Conservation (phyloP, 2,113 vertebrate genomes). For the Hydropotes inermis region DNA sequence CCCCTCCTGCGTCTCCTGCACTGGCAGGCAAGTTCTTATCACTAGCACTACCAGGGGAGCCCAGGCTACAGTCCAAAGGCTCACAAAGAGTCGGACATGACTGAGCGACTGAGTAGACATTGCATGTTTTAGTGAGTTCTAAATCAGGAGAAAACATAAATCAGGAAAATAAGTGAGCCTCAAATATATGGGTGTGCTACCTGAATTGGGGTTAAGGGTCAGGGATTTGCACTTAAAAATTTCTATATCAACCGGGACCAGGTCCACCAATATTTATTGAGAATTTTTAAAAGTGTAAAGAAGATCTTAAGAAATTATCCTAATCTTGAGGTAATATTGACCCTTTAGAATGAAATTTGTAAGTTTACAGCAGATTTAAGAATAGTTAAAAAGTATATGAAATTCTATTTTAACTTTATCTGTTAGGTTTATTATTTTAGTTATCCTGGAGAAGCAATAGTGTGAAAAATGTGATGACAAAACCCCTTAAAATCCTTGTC, state of each 20-base stretch:
- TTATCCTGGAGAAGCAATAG: background rate
- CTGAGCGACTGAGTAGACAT: background rate
- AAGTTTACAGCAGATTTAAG: background rate
- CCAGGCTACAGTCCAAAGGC: background rate
- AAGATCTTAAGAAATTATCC: background rate
- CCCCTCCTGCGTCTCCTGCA: background rate
- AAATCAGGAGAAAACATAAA: background rate
- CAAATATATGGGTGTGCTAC: background rate
- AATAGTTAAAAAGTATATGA: background rate
- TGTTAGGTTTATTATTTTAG: background rate
- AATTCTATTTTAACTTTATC: background rate
- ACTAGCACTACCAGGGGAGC: background rate
- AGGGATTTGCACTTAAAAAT: background rate
- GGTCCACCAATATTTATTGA: background rate
- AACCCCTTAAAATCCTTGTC: background rate
- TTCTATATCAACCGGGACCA: background rate
- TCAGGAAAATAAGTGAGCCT: background rate
- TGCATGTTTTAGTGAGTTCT: background rate
- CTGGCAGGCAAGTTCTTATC: background rate
- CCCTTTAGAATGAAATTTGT: background rate
- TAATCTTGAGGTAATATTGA: background rate
- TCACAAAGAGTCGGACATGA: accelerated
- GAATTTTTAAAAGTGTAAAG: background rate
- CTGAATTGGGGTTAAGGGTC: background rate
- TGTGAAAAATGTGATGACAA: background rate